A percentile compares a stretch with the other conserved stretches of the same genome.
phyloP scores from a whole-genome alignment of 1,140 invertebrate species.

The Drosophila ogumai region DNA sequence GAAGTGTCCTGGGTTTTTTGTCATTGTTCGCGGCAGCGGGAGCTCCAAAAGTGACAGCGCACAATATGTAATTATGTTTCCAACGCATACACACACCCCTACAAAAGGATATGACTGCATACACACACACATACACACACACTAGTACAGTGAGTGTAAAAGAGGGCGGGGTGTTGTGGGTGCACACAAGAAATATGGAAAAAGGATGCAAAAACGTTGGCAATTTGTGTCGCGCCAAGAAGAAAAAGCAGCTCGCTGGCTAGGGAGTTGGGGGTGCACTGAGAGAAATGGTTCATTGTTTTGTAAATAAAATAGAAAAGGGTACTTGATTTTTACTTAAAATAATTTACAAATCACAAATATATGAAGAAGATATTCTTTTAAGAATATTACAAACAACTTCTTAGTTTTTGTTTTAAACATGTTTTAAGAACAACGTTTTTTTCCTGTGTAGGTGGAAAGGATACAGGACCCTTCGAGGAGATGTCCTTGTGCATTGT shows the following conservation, averaged over 20 bases:
- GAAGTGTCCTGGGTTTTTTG: slow-evolving; percentile 55
- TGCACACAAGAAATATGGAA: slow-evolving; percentile 70
- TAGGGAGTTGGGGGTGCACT: background rate
- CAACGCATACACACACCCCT: slow-evolving; percentile 46
- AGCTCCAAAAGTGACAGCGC: slow-evolving; percentile 80
- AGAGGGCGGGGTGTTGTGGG: slow-evolving; percentile 5
- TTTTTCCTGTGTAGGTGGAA: background rate
- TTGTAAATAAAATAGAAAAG: background rate
- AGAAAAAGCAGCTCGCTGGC: slow-evolving; percentile 33
- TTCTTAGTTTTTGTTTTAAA: background rate
- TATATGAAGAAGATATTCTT: background rate
- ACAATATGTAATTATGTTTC: slow-evolving; percentile 82
- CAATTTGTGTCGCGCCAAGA: slow-evolving; percentile 80
- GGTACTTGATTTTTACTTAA: no score
- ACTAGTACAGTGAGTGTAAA: background rate
- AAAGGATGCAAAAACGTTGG: slow-evolving; percentile 82
- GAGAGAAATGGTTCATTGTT: background rate
- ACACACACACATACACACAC: slow-evolving; percentile 12
- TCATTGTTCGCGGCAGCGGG: slow-evolving; percentile 53
- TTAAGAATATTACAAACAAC: background rate
- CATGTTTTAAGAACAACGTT: no score
- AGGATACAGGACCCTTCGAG: slow-evolving; percentile 19
- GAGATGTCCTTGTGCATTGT: slow-evolving; percentile 45
- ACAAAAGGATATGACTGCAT: slow-evolving; percentile 8
- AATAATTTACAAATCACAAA: background rate